Evolutionary conservation across 2,888 invertebrate species (phyloP).

Genomic region (Plagodis dolabraria): DNA sequence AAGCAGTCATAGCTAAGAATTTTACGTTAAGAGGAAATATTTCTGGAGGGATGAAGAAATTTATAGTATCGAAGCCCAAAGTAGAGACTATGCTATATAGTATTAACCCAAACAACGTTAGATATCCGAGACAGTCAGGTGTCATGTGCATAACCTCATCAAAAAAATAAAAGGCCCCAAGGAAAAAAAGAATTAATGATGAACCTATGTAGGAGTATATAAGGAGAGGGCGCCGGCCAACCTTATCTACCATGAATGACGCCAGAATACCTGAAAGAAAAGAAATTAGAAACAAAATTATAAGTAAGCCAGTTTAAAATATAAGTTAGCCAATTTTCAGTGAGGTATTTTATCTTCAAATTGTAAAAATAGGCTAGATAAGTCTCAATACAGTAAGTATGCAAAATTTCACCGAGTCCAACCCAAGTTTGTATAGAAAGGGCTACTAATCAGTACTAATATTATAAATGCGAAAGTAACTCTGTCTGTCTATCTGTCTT

Average conservation of each 20-base stretch:
- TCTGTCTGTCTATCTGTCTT: no score
- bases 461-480: no score
- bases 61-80: conserved; percentile 76
- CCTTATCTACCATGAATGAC: conserved; percentile 56
- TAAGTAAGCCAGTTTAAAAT: no score
- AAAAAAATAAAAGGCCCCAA: conserved; percentile 66
- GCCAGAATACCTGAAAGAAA: conserved; percentile 61
- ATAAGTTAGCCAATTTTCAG: no score
- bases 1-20: conserved; percentile 76
- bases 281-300: neutral
- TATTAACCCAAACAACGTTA: conserved; percentile 71
- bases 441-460: no score
- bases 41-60: conserved; percentile 80
- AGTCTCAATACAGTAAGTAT: no score
- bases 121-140: conserved; percentile 52
- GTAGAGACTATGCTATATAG: conserved; percentile 54
- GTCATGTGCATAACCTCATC: conserved; percentile 49
- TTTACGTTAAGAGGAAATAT: conserved; percentile 84
- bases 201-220: conserved; percentile 65
- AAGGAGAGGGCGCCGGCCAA: conserved; percentile 76
- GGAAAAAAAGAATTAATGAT: conserved; percentile 45
- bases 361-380: neutral
- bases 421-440: no score
- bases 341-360: neutral
- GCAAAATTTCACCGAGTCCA: no score